These are phyloP conservation scores for Mythimna ferrago DNA, from an alignment of 2,888 invertebrate species.

Conservation along the genomic window DNA sequence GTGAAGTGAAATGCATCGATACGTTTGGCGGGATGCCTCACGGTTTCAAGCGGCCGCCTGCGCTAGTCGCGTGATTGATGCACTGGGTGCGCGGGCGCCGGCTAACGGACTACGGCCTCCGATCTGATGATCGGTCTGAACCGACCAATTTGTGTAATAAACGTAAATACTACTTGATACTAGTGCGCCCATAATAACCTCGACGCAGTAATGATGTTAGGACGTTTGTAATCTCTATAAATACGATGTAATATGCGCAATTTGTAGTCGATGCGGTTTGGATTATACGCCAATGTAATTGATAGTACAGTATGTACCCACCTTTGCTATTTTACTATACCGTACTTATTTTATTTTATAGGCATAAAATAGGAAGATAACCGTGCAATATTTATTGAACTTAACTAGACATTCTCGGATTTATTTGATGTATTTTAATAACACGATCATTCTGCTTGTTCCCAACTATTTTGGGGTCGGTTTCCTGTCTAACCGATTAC, in stretches of 20 bases:
- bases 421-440: not conserved
- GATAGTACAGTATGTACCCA: constrained; percentile 53
- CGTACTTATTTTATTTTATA: constrained; percentile 39
- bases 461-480: too few relatives aligned
- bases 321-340: constrained; percentile 26
- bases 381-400: constrained; percentile 24
- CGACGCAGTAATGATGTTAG: constrained; percentile 51
- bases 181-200: constrained; percentile 59
- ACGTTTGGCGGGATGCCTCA: constrained; percentile 70
- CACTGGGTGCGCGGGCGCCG: constrained; percentile 40
- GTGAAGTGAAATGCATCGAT: constrained; percentile 71
- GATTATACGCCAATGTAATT: constrained; percentile 56
- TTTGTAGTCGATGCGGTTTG: constrained; percentile 59
- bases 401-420: not conserved
- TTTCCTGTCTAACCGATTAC: too few relatives aligned
- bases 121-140: constrained; percentile 55
- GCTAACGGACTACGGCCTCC: constrained; percentile 51
- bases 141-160: constrained; percentile 70
- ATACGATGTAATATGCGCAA: constrained; percentile 58
- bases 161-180: constrained; percentile 66
- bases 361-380: constrained; percentile 10
- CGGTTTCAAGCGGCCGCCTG: constrained; percentile 63
- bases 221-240: constrained; percentile 60
- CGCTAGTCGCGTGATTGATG: constrained; percentile 63
- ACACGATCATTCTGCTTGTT: too few relatives aligned